Conservation (phyloP, 2,888 invertebrate species). For the Charanyca ferruginea region DNA sequence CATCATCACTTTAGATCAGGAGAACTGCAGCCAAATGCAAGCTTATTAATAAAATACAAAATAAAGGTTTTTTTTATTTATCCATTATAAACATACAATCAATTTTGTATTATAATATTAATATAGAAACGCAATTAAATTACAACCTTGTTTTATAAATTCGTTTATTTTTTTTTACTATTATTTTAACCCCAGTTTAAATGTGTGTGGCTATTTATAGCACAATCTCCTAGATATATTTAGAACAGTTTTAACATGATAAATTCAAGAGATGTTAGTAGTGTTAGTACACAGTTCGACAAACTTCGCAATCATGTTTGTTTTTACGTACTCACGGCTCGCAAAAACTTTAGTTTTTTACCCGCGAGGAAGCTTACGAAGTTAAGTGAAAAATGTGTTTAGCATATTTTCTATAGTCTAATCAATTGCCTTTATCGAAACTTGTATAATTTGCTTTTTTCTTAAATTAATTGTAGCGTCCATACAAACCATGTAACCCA, state of each 20-base stretch:
- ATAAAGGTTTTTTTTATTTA: no score
- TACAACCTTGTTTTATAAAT: no score
- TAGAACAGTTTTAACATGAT: background rate
- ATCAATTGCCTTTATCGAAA: background rate
- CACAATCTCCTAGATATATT: background rate
- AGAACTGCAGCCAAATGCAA: no score
- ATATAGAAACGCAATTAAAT: no score
- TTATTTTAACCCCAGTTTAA: background rate
- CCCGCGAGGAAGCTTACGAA: background rate
- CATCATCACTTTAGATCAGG: no score
- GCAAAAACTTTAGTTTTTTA: background rate
- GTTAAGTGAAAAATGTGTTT: background rate
- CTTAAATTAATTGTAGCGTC: background rate
- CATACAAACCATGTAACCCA: slow-evolving; percentile 16
- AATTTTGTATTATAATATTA: no score
- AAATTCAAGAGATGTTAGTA: background rate
- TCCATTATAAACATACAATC: no score
- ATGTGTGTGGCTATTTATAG: background rate
- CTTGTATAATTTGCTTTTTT: slow-evolving; percentile 3
- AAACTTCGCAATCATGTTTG: background rate
- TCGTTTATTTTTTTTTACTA: no score
- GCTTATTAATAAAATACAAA: no score
- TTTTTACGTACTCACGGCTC: background rate
- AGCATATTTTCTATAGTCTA: background rate
- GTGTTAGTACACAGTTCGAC: background rate